phyloP scores from a whole-genome alignment of 2,888 invertebrate species.

The Hydrotaea cyrtoneurina region DNA sequence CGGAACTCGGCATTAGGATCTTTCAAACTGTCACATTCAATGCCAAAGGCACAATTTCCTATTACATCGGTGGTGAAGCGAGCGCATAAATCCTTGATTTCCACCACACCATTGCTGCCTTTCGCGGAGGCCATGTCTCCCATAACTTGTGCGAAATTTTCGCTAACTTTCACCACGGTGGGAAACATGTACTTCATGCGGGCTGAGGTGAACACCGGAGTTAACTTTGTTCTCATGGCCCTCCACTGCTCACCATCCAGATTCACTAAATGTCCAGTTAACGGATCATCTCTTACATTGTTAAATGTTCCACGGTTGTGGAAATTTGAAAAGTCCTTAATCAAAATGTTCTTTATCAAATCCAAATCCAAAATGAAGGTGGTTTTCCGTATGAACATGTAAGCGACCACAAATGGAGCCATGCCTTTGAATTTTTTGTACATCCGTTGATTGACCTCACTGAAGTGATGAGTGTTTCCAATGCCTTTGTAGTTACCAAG shows the following conservation, averaged over 20 bases:
- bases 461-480: conserved; percentile 68
- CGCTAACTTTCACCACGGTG: conserved; percentile 52
- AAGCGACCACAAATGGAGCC: conserved; percentile 73
- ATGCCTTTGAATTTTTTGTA: conserved; percentile 69
- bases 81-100: conserved; percentile 49
- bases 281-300: conserved; percentile 78
- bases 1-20: conserved; percentile 77
- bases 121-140: conserved; percentile 72
- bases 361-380: conserved; percentile 75
- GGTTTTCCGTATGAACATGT: conserved; percentile 71
- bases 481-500: conserved; percentile 73
- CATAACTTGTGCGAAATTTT: conserved; percentile 58
- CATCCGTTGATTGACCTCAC: conserved; percentile 70
- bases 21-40: conserved; percentile 78
- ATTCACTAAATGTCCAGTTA: conserved; percentile 76
- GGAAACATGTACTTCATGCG: conserved; percentile 81
- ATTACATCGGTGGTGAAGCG: conserved; percentile 73
- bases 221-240: conserved; percentile 79
- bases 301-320: conserved; percentile 76
- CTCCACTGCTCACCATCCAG: conserved; percentile 81
- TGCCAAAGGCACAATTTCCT: conserved; percentile 80
- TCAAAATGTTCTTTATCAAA: conserved; percentile 73
- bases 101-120: conserved; percentile 51
- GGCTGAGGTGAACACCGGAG: conserved; percentile 81
- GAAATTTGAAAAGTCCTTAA: conserved; percentile 79